phyloP scores from a whole-genome alignment of 2,797 vertebrate genomes.

The Linurgus olivaceus region DNA sequence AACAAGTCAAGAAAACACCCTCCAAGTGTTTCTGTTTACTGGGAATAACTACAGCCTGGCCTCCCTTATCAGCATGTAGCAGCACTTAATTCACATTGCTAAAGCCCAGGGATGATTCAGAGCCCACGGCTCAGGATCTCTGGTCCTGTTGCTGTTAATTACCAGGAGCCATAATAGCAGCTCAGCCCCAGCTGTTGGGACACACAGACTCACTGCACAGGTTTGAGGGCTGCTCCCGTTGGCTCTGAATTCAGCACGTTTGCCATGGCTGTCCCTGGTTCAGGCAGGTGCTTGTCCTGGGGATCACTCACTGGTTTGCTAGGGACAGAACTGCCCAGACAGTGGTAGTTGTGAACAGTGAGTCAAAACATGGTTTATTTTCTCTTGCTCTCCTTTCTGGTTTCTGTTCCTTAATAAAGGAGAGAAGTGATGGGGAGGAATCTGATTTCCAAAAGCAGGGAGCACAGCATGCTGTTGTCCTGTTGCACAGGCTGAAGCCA shows the following conservation, averaged over 20 bases:
- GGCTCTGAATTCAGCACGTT: background rate
- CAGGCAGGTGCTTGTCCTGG: fast-evolving
- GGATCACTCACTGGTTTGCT: background rate
- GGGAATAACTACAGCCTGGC: background rate
- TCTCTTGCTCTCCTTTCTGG: background rate
- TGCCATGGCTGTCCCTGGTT: background rate
- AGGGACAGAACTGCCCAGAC: background rate
- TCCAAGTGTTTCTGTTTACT: background rate
- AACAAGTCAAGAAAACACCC: background rate
- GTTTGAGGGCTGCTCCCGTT: background rate
- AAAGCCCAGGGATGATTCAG: background rate
- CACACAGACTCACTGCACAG: background rate
- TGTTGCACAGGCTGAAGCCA: background rate
- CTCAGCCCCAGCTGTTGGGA: fast-evolving
- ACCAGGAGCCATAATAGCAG: background rate
- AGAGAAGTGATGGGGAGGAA: background rate
- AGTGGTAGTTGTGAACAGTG: background rate
- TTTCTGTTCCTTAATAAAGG: background rate
- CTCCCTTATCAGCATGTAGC: background rate
- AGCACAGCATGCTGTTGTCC: fast-evolving
- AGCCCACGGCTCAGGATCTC: background rate
- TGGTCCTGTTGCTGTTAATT: background rate
- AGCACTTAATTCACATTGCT: background rate
- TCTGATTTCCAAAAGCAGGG: background rate
- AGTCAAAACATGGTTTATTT: background rate